Base-by-base conservation (phyloP, 2,888 invertebrate species). In the Lasioglossum figueresi region DNA sequence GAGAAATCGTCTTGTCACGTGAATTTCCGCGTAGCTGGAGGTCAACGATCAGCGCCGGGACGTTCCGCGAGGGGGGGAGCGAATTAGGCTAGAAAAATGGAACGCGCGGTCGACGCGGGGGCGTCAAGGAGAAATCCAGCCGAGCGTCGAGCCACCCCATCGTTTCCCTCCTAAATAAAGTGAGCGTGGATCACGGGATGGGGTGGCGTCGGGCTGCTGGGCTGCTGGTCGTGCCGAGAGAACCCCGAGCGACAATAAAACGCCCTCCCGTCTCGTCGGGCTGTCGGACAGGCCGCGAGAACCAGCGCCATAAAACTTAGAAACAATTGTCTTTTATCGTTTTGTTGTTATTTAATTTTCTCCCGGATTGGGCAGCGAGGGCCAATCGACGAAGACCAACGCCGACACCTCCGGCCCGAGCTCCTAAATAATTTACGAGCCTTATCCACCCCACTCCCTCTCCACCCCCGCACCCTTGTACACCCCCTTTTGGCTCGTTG, bases 311-410 rank as follows among this genome's bases (percentile, higher is more conserved):
- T 95, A 95, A 95, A 95, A 94, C 95, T 95, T 94, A 94, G 94
- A 93, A 95, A 95, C 95, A 95, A 95, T 95, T 94, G 95, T 94
- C 95, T 94, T 95, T 95, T 94, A 95, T 95, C 94, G 95, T 95
- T 95, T 94, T 95, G 94, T 95, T 95, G 94, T 94, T 95, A 95
- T 95, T 95, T 95, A 95, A 95, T 95, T 95, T 95, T 93, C 92
- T 89, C 94, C 92, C 89, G 88, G 88, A 88, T 87, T 85, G 90
- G 88, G 76, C 91, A 85, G 89, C 82, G 90, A 84, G 84, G 82
- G 80, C 89, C 88, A 87, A 89, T 87, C 89, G 88, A 86, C 52
- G 88, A 88, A 82, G 86, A 68, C 68, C 37, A 82, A 84, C 86
- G 76, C 85, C 85, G 91, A 89, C 92, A 90, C 91, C 91, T 88